phyloP scores from a whole-genome alignment of 2,797 vertebrate species.

The Chrysolophus pictus region DNA sequence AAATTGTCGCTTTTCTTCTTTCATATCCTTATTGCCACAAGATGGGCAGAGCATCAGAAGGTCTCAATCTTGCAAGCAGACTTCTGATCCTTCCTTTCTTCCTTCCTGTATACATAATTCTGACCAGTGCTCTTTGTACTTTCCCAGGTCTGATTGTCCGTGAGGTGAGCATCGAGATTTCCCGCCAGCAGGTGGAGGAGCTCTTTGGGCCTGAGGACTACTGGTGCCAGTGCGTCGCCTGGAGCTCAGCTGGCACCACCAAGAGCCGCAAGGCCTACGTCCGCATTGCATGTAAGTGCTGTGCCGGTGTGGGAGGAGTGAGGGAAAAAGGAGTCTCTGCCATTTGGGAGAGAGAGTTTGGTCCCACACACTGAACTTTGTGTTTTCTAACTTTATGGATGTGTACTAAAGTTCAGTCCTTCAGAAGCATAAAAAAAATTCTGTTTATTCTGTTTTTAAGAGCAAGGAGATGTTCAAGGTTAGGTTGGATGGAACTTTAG shows the following conservation, averaged over 20 bases:
- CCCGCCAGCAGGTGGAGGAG: constrained; percentile 98
- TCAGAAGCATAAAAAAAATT: not conserved
- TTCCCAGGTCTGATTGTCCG: constrained; percentile 93
- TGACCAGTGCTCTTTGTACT: constrained; percentile 32
- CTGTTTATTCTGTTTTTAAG: not conserved
- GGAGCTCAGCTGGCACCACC: constrained; percentile 97
- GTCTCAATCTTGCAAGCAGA: not conserved
- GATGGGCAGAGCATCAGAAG: not conserved
- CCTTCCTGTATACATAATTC: not conserved
- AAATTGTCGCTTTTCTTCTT: not conserved
- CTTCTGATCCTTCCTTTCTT: fast-evolving
- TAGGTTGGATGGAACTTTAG: not conserved
- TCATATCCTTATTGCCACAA: not conserved
- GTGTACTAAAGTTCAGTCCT: not conserved
- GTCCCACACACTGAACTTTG: not conserved
- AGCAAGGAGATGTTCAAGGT: not conserved
- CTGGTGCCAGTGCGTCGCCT: constrained; percentile 99
- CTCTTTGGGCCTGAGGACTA: constrained; percentile 97
- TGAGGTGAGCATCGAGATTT: constrained; percentile 98
- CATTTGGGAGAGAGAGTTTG: fast-evolving
- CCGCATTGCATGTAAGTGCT: constrained; percentile 95
- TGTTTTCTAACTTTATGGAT: not conserved
- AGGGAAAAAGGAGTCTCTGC: not conserved
- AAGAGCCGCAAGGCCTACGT: constrained; percentile 98
- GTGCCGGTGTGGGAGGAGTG: fast-evolving